phyloP scores from a whole-genome alignment of 2,113 vertebrate genomes.

The Elanus axillaris region DNA sequence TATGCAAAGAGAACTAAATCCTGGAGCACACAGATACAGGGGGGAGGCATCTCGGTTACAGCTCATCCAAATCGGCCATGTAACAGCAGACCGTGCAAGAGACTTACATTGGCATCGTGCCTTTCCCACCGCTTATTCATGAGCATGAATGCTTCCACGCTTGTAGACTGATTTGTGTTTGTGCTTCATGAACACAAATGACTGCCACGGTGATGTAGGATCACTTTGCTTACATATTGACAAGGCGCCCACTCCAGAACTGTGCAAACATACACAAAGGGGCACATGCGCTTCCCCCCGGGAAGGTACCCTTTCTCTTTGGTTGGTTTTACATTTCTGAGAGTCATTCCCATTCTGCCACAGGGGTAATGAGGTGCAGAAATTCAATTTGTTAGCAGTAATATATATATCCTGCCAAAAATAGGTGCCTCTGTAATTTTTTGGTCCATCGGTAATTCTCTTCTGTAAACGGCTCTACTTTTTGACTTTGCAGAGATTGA shows the following conservation, averaged over 20 bases:
- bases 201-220: neutral
- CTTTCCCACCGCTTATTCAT: neutral
- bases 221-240: neutral
- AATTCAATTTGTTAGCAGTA: neutral
- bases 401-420: neutral
- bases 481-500: neutral
- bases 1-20: neutral
- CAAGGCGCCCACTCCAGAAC: neutral
- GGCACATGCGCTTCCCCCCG: fast-evolving
- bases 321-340: neutral
- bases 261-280: neutral
- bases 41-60: neutral
- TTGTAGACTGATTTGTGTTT: neutral
- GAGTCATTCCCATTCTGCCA: neutral
- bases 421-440: neutral
- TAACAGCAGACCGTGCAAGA: neutral
- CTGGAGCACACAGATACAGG: neutral
- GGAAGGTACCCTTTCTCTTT: neutral
- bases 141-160: neutral
- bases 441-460: neutral
- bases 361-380: neutral
- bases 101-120: neutral
- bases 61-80: neutral
- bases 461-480: neutral
- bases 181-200: neutral